Base-by-base conservation (phyloP, 2,113 vertebrate species). In the Myxocyprinus asiaticus region DNA sequence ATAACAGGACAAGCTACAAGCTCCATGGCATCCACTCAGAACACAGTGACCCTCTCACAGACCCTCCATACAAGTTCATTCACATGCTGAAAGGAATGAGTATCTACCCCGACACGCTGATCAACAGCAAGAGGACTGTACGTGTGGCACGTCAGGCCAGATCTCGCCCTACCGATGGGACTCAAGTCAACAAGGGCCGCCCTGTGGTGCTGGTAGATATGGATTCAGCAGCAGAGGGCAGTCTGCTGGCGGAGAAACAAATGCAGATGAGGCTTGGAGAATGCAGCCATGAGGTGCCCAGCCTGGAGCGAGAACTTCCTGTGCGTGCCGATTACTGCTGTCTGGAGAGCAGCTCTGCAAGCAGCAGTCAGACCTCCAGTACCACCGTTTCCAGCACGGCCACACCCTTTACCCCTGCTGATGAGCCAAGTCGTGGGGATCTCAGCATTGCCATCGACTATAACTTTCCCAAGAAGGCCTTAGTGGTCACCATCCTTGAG, bases 1-100 rank as follows among this genome's bases (percentile, higher is more conserved):
- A 94, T 64, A 92, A 95, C 0, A 94, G 94, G 81, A 87, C 94
- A 80, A 87, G 85, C 67, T 90, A 93, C 86, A 94, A 93, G 88
- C 88, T 94, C 44, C 90, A 92, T 4, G 89, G 90, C 0, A 88
- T 91, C 80, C 90, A 88, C 0, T 90, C 84, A 5, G 86, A 83
- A 67, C 76, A 91, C 83, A 87, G 89, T 9, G 92, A 93, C 9
- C 78, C 86, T 1, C 75, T 91, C 0, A 88, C 90, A 15, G 92
- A 94, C 85, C 96, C 96, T 0, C 96, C 97, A 0, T 98, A 98
- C 88, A 98, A 97, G 90, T 98, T 99, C 88, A 98, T 98, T 65
- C 97, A 99, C 89, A 99, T 99, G 96, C 88, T 99, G 76, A 98
- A 98, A 87, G 97, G 97, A 76, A 97, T 99, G 91, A 98, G 96